These are phyloP conservation scores for Hylia prasina DNA, from an alignment of 2,113 vertebrate genomes.

Conservation along the genomic window DNA sequence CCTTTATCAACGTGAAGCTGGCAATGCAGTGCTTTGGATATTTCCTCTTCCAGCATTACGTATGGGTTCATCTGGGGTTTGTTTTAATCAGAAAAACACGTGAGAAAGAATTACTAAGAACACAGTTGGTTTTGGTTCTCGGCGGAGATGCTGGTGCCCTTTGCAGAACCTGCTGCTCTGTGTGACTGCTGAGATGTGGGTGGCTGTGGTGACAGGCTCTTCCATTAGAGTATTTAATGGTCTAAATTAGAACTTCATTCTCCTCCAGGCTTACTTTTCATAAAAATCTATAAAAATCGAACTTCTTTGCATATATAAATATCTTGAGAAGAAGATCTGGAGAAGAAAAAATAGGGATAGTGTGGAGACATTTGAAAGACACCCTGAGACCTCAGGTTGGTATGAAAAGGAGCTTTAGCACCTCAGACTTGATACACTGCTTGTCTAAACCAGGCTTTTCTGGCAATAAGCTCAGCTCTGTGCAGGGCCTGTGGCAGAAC, in stretches of 20 bases:
- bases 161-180: not conserved
- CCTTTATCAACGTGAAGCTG: not conserved
- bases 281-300: not conserved
- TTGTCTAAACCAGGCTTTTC: not conserved
- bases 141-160: not conserved
- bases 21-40: not conserved
- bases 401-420: not conserved
- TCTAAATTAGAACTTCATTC: not conserved
- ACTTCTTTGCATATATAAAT: not conserved
- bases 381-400: not conserved
- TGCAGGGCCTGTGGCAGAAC: not conserved
- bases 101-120: not conserved
- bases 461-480: not conserved
- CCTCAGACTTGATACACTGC: not conserved
- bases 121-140: not conserved
- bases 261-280: not conserved
- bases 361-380: not conserved
- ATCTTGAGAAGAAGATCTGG: not conserved
- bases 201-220: not conserved
- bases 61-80: rapidly evolving
- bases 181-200: not conserved
- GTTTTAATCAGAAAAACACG: not conserved
- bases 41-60: not conserved
- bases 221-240: not conserved
- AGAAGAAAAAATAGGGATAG: not conserved